Evolutionary conservation across 2,113 vertebrate species (phyloP), one percentile per base, ranked within the genome.

Genomic region (Xyrauchen texanus): DNA sequence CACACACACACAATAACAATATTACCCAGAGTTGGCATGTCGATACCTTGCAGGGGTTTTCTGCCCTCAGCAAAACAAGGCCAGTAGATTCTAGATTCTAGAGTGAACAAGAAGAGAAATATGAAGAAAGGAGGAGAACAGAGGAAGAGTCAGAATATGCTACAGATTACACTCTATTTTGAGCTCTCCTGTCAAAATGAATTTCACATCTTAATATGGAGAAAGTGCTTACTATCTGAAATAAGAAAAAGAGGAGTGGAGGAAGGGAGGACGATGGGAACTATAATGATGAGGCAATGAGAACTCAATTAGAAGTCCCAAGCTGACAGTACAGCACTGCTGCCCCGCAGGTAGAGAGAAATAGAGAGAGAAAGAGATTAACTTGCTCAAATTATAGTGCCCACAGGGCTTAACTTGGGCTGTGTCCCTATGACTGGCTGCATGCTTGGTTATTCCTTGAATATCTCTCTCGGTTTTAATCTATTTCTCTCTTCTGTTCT

Each of bases 151-250:
- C 52, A 58, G 70, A 73, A 77, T 77, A 89, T 90, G 90, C 84
- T 88, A 85, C 80, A 9, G 80, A 83, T 88, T 89, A 82, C 77
- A 87, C 86, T 92, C 91, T 91, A 91, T 92, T 93, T 91, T 85
- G 76, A 91, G 84, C 82, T n/a, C 83, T 83, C 85, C 87, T 90
- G 89, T 92, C 91, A 92, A 91, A 93, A 93, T 92, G 90, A 84
- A 86, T 93, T 94, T 94, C 91, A 93, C 88, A 88, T 92, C 92
- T 93, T 96, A 94, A 96, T 94, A 94, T 93, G 88, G 91, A 89
- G 91, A 95, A 96, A 95, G 87, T 95, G 93, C 92, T 95, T 95
- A 94, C 93, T 94, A 94, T 93, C 88, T 90, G 87, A 93, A 95
- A 92, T 89, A 92, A 87, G 80, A 78, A 82, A 90, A 90, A 88